These are phyloP conservation scores for Thryonomys swinderianus DNA, from an alignment of 2,113 vertebrate genomes.

Conservation along the genomic window DNA sequence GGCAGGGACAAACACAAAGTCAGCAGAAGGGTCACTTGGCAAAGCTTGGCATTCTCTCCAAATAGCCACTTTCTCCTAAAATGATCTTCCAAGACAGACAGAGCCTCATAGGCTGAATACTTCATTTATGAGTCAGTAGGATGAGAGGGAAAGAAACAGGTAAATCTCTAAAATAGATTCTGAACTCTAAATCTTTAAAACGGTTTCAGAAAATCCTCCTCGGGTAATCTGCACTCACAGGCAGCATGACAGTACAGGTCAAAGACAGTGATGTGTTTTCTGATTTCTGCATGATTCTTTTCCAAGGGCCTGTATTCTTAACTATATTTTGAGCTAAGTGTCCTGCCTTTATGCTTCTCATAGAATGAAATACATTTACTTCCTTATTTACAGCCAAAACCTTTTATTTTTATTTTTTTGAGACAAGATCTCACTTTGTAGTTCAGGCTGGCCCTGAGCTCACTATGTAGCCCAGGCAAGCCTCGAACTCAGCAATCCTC, in stretches of 20 bases:
- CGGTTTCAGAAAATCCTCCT: not conserved
- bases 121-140: not conserved
- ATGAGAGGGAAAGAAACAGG: not conserved
- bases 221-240: fast-evolving
- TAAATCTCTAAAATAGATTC: not conserved
- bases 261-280: not conserved
- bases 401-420: too few species aligned
- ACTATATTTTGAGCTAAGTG: not conserved
- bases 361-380: not conserved
- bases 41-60: not conserved
- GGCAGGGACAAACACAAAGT: not conserved
- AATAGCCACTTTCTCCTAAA: not conserved
- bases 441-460: too few species aligned
- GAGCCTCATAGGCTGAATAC: not conserved
- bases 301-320: not conserved
- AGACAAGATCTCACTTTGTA: too few species aligned
- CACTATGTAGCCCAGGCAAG: too few species aligned
- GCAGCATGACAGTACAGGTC: too few species aligned
- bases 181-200: not conserved
- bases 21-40: not conserved
- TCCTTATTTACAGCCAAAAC: not conserved
- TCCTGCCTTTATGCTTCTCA: not conserved
- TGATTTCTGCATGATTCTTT: not conserved
- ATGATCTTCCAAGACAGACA: not conserved
- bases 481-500: too few species aligned